These are phyloP conservation scores for Bubo scandiacus DNA, from an alignment of 2,113 vertebrate genomes.

Conservation along the genomic window DNA sequence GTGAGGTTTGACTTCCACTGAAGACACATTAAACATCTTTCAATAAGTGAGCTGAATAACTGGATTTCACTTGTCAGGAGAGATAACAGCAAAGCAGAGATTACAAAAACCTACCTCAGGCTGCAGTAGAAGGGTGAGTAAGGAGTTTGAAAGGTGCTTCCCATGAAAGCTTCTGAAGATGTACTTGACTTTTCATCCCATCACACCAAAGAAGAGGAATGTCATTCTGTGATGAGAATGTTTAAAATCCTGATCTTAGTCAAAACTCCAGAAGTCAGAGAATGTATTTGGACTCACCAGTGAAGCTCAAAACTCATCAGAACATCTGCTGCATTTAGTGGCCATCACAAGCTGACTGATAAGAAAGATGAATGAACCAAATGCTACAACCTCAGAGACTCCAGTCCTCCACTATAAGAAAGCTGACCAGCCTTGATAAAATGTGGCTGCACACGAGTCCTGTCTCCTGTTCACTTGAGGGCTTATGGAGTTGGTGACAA, in stretches of 20 bases:
- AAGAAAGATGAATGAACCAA: not conserved
- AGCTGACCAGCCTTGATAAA: not conserved
- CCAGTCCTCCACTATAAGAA: not conserved
- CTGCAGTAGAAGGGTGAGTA: not conserved
- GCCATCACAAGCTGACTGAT: not conserved
- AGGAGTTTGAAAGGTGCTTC: not conserved
- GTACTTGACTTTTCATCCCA: not conserved
- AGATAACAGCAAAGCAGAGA: not conserved
- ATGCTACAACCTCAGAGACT: not conserved
- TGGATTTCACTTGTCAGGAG: not conserved
- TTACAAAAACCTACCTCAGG: not conserved
- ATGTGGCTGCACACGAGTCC: not conserved
- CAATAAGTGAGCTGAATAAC: not conserved
- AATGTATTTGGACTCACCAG: not conserved
- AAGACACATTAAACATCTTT: not conserved
- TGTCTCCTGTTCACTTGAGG: not conserved
- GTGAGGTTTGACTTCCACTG: not conserved
- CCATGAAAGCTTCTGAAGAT: not conserved
- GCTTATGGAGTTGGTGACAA: not conserved
- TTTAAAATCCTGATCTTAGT: not conserved
- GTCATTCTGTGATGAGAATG: not conserved
- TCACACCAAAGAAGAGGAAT: not conserved
- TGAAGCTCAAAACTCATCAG: not conserved
- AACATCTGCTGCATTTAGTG: not conserved
- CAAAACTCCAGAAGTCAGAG: not conserved